Evolutionary conservation across 2,797 vertebrate species (phyloP).

Genomic region (Poecilia gillii): DNA sequence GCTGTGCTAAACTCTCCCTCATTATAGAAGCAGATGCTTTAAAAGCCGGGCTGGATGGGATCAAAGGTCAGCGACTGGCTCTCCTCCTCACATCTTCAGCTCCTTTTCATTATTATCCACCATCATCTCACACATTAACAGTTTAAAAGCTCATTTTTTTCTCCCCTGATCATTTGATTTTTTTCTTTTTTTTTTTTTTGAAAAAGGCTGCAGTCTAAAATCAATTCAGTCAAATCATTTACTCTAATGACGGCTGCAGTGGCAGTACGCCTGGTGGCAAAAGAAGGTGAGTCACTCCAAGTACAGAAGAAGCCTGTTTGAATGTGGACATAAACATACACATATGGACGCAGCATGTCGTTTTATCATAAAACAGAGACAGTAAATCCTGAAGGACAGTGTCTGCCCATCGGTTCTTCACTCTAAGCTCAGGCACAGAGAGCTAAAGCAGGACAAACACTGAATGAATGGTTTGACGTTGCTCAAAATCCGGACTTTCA

Average conservation of each 20-base stretch:
- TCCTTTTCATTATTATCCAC: conserved; percentile 75
- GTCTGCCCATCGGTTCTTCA: background rate
- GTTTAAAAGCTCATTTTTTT: conserved; percentile 71
- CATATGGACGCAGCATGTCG: background rate
- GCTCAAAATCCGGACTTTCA: background rate
- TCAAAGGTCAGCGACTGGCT: conserved; percentile 74
- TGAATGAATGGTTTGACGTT: background rate
- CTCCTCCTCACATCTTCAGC: conserved; percentile 58
- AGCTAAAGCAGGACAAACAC: background rate
- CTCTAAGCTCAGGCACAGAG: background rate
- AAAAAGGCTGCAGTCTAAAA: conserved; percentile 24
- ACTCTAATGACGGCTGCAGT: conserved; percentile 33
- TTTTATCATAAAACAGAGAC: background rate
- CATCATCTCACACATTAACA: conserved; percentile 68
- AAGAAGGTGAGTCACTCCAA: background rate
- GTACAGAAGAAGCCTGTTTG: background rate
- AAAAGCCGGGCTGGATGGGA: conserved; percentile 75
- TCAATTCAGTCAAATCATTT: conserved; percentile 54
- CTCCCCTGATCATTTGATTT: conserved; percentile 37
- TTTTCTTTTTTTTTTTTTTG: conserved; percentile 31
- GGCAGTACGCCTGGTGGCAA: conserved; percentile 11
- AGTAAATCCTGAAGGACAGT: background rate
- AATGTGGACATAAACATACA: background rate
- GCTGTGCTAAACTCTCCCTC: conserved; percentile 80
- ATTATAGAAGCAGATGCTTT: conserved; percentile 81